Evolutionary conservation across 2,113 vertebrate genomes (phyloP), one percentile per base, ranked within the genome.

Genomic region (Syngnathus floridae): DNA sequence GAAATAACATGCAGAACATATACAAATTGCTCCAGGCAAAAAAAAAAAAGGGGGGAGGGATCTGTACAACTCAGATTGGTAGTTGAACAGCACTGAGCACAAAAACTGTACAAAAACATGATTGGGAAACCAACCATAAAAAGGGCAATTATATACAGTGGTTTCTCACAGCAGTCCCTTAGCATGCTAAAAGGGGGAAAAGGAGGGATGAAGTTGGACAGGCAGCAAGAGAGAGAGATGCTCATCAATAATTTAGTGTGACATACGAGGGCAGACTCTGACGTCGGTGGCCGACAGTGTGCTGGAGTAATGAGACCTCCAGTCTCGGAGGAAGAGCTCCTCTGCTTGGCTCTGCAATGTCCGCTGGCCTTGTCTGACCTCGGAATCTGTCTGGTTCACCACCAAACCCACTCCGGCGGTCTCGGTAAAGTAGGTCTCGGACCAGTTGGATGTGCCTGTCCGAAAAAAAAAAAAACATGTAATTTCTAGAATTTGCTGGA

Each of bases 371-470:
- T 61, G 10, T 7, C 62, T 62, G 0, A 86, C 74, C 1, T 8
- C 67, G 0, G 80, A 79, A 8, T 75, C 86, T 0, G 90, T 92
- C 83, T 93, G 91, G 80, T 92, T 93, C 64, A 93, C 82, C 52
- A 93, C 86, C 73, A 93, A 26, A 0, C 90, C 91, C 36, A 91
- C 88, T 1, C 92, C 93, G 0, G 93, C 88, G 0, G 91, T 93
- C 5, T 82, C 65, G 21, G 78, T 86, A 66, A 93, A 94, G 71
- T 92, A 94, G 72, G 88, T 82, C 82, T 92, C 89, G 0, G 91
- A 91, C 92, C 93, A 94, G 84, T 94, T 93, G 54, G 93, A 94
- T 0, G 92, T 94, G 35, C 92, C 93, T 94, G 69, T 7, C 56
- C 54, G 51, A 9, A 9, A 40, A 8, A 38, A 5, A 38, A 40